Base-by-base conservation (phyloP, 2,888 invertebrate species). In the Zaprionus lineosus region DNA sequence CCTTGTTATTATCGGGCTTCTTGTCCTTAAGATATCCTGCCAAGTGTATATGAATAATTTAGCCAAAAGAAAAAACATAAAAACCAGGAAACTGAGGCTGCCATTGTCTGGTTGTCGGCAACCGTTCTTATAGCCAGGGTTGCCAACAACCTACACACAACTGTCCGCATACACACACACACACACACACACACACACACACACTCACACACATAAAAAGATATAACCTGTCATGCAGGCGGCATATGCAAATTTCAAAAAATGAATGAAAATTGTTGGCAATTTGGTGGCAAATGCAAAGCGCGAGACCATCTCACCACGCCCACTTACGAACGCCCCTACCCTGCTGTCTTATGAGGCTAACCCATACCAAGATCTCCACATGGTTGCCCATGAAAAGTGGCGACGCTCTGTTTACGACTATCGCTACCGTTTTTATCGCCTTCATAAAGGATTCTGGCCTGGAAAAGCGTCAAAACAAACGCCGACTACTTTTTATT, bases 201-300 rank as follows among this genome's bases (percentile, higher is more conserved):
- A 36, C 0, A 15, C 5, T 40, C 2, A 19, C 16, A 28, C 28
- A 28, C 7, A 36, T 14, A 21, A 14, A 33, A 15, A n/a, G 3
- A 11, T 46, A 51, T 47, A 58, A 53, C 15, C 71, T 71, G 72
- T 59, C 48, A 28, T 41, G 36, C 44, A 59, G 48, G 28, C 40
- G 48, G 69, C 63, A 82, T 79, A 84, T 83, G 85, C 61, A 79
- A 79, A 84, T 84, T 78, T 43, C 37, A 59, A 74, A 84, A 78
- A 83, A 83, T 78, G 85, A 83, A 79, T 79, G 79, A 79, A 84
- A 79, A 79, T 84, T 84, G 79, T 82, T 79, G 79, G 79, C 79
- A 84, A 84, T 79, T 79, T 79, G 83, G 85, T 79, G 79, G 84
- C 84, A 84, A 84, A 78, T 69, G 73, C 64, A 60, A 44, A 40